These are phyloP conservation scores for Dioctria linearis DNA, from an alignment of 2,888 invertebrate genomes.

Conservation along the genomic window DNA sequence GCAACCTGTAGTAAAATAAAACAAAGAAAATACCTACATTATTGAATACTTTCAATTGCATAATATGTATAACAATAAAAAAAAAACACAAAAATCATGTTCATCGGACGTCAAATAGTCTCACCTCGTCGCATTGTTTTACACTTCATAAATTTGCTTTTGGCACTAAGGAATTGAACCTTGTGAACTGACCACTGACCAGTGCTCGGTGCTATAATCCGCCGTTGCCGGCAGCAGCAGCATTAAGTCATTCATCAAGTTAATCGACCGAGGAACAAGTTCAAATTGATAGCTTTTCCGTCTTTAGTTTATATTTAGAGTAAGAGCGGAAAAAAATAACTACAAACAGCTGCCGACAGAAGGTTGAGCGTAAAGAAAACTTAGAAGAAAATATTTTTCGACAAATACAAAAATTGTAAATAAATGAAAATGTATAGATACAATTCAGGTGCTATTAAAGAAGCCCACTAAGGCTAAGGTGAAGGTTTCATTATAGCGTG, in stretches of 20 bases:
- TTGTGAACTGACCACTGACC: not conserved
- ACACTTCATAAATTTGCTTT: not conserved
- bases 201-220: not conserved
- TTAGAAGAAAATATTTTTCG: not conserved
- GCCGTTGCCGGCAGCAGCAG: not conserved
- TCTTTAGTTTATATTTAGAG: slow-evolving; percentile 13
- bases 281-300: slow-evolving; percentile 25
- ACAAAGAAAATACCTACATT: no score
- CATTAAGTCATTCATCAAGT: slow-evolving; percentile 35
- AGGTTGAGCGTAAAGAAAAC: not conserved
- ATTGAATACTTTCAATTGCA: not conserved
- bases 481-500: not conserved
- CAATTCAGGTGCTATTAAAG: not conserved
- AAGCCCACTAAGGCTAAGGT: not conserved
- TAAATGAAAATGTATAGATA: not conserved
- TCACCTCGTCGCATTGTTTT: not conserved
- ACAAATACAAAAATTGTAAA: not conserved
- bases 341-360: not conserved
- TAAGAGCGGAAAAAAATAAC: not conserved
- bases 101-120: not conserved
- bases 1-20: no score
- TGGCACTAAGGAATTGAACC: not conserved
- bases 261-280: slow-evolving; percentile 28
- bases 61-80: no score
- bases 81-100: not conserved